Conservation (phyloP, 1,140 invertebrate genomes). For the Cotesia typhae region DNA sequence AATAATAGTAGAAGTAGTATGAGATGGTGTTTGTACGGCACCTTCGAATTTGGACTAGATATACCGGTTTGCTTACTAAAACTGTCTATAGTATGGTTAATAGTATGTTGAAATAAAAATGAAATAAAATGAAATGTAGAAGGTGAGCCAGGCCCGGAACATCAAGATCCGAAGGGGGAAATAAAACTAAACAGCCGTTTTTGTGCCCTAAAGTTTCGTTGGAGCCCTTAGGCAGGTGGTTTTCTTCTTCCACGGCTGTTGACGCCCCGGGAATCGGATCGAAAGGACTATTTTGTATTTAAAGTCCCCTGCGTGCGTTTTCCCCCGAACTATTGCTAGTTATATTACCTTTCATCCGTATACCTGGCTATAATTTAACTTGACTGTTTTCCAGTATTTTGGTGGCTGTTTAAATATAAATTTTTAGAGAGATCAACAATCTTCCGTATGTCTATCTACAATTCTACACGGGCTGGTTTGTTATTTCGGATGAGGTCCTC, state of each 20-base stretch:
- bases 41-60: too few relatives aligned
- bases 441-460: too few relatives aligned
- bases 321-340: background rate
- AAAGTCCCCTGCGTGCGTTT: constrained; percentile 23
- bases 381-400: too few relatives aligned
- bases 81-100: too few relatives aligned
- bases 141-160: constrained; percentile 8
- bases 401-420: too few relatives aligned
- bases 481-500: too few relatives aligned
- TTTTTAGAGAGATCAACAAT: too few relatives aligned
- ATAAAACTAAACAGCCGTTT: constrained; percentile 24
- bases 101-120: too few relatives aligned
- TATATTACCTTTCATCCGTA: background rate
- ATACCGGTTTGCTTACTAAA: too few relatives aligned
- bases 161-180: constrained; percentile 25
- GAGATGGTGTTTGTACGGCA: too few relatives aligned
- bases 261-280: constrained; percentile 49
- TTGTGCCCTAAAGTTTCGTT: constrained; percentile 29
- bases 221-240: constrained; percentile 60
- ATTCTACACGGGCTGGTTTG: too few relatives aligned
- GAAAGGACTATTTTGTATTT: constrained; percentile 49
- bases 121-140: background rate
- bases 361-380: background rate
- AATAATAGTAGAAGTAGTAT: too few relatives aligned
- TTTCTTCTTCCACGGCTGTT: constrained; percentile 52